phyloP scores from a whole-genome alignment of 2,888 invertebrate genomes.

The Dynastes hyllus region DNA sequence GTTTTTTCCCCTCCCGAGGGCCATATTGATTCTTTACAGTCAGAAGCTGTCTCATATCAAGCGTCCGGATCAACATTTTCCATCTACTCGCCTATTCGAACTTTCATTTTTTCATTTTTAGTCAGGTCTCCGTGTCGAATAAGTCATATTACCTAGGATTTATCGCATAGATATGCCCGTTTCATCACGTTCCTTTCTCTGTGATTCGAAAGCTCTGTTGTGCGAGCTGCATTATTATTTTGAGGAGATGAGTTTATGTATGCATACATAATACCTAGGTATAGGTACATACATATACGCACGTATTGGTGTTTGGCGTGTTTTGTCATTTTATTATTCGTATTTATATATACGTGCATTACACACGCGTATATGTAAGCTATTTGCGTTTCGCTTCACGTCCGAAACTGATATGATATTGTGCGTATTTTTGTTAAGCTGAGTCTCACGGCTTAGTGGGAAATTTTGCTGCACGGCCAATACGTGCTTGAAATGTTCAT shows the following conservation, averaged over 20 bases:
- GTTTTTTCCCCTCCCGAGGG: constrained; percentile 38
- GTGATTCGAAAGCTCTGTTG: too few relatives aligned
- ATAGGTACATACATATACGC: too few relatives aligned
- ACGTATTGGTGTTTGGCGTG: too few relatives aligned
- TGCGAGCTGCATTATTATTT: too few relatives aligned
- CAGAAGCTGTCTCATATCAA: constrained; percentile 17
- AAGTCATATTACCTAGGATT: too few relatives aligned
- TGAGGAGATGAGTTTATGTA: too few relatives aligned
- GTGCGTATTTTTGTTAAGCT: constrained; percentile 1
- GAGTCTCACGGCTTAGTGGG: background rate
- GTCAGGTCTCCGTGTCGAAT: too few relatives aligned
- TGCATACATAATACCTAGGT: too few relatives aligned
- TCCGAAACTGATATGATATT: background rate
- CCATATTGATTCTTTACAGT: constrained; percentile 41
- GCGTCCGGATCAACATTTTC: constrained; percentile 30
- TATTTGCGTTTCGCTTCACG: background rate
- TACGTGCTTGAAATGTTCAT: background rate
- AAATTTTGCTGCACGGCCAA: background rate
- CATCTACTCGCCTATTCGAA: background rate
- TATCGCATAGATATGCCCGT: background rate
- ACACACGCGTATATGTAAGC: background rate
- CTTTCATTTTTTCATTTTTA: constrained; percentile 19
- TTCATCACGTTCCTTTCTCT: too few relatives aligned
- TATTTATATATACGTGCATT: too few relatives aligned
- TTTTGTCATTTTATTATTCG: too few relatives aligned